Percentiles rank a stretch among this genome's conserved stretches.
Conservation (phyloP, 2,888 invertebrate species). For the Encarsia formosa region DNA sequence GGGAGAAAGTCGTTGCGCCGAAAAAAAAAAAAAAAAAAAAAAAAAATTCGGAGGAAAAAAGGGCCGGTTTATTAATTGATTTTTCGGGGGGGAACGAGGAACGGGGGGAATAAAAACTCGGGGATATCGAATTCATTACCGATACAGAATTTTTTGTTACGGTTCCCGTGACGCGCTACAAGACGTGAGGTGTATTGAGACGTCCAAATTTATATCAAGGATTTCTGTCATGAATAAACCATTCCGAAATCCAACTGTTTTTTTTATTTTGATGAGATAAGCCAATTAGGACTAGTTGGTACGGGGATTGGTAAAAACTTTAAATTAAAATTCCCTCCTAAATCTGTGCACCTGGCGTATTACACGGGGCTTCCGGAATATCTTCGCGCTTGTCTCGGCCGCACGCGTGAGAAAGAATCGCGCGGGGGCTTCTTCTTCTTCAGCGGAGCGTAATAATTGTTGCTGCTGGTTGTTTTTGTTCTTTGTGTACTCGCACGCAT, state of each 20-base stretch:
- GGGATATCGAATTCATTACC: conserved; percentile 20
- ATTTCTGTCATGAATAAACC: no score
- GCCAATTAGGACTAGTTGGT: no score
- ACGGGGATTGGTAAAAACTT: no score
- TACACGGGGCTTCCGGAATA: conserved; percentile 17
- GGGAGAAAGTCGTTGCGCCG: neutral
- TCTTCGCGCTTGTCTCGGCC: neutral
- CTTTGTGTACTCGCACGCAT: conserved; percentile 6
- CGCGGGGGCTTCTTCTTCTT: no score
- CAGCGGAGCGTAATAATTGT: conserved; percentile 26
- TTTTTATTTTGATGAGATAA: no score
- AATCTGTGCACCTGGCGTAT: neutral
- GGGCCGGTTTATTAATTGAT: conserved; percentile 19
- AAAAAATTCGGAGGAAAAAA: neutral
- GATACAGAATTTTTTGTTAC: conserved; percentile 8
- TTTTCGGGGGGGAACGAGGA: no score
- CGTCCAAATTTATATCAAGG: conserved; percentile 1
- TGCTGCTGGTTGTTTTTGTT: conserved; percentile 1
- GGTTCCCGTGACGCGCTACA: neutral
- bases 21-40: conserved; percentile 1
- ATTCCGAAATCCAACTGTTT: no score
- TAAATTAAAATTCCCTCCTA: conserved; percentile 15
- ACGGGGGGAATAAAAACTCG: conserved; percentile 10
- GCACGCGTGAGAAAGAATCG: conserved; percentile 26
- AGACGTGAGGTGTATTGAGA: conserved; percentile 8